A percentile compares a stretch with the other conserved stretches of the same genome.
Evolutionary conservation across 1,140 invertebrate genomes (phyloP).

Genomic region (Branchinecta lindahli): DNA sequence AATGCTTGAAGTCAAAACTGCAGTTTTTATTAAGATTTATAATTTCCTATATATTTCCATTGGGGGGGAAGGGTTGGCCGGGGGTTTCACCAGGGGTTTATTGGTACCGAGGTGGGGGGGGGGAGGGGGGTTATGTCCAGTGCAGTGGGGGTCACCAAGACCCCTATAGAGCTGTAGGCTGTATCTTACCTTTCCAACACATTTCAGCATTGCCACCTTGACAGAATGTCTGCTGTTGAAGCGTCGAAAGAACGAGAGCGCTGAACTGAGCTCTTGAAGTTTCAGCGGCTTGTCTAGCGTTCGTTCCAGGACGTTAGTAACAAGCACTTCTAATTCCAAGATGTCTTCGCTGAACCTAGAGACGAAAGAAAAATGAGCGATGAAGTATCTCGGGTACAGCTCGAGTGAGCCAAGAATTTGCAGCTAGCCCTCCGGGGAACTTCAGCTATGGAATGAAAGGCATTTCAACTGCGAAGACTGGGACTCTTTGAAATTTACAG

Average conservation of each 20-base stretch:
- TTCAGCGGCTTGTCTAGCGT: constrained; percentile 5
- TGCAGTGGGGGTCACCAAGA: no score
- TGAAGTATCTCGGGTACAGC: neutral
- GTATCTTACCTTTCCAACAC: neutral
- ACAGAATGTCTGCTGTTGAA: neutral
- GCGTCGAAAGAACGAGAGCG: neutral
- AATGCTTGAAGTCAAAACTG: no score
- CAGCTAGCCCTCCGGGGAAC: neutral
- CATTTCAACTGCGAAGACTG: neutral
- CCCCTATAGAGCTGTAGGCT: no score
- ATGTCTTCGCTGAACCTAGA: neutral
- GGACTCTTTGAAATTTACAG: neutral
- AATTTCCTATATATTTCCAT: no score
- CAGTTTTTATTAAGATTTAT: no score
- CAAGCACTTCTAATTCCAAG: neutral
- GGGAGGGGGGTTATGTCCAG: no score
- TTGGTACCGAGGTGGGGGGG: no score
- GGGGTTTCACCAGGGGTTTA: no score
- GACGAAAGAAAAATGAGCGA: neutral
- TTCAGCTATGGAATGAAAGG: neutral
- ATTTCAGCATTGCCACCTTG: neutral
- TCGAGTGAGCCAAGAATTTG: neutral
- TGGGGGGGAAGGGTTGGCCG: no score
- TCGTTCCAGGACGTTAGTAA: neutral
- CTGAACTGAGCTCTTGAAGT: constrained; percentile 1